phyloP scores from a whole-genome alignment of 2,888 invertebrate genomes.

The Podabrus alpinus region DNA sequence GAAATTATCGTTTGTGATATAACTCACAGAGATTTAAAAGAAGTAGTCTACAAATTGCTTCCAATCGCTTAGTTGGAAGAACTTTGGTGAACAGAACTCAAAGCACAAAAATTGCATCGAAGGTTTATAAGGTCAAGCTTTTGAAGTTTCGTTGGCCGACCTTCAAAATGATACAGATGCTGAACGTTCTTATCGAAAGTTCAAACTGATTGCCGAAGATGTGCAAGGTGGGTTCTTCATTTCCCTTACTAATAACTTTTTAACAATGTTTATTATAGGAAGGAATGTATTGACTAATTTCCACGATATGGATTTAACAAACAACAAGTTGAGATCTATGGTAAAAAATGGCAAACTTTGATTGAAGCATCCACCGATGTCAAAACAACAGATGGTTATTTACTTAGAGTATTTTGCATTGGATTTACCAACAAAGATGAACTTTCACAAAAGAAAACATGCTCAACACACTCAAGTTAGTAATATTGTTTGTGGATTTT shows the following conservation, averaged over 20 bases:
- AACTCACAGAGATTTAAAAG: constrained; percentile 86
- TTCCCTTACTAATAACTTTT: too few species aligned
- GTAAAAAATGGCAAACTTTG: constrained; percentile 99
- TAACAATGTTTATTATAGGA: constrained; percentile 42
- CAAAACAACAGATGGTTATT: constrained; percentile 96
- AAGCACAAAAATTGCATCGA: constrained; percentile 94
- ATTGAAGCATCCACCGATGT: constrained; percentile 98
- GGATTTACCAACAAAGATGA: constrained; percentile 98
- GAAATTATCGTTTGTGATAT: constrained; percentile 94
- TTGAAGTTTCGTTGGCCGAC: constrained; percentile 97
- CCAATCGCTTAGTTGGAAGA: constrained; percentile 97
- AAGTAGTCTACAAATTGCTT: constrained; percentile 94
- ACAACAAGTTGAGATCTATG: constrained; percentile 98
- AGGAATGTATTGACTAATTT: constrained; percentile 97
- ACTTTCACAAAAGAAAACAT: constrained; percentile 94
- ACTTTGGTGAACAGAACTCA: constrained; percentile 98
- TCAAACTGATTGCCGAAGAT: constrained; percentile 96
- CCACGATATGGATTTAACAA: constrained; percentile 99
- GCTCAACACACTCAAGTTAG: constrained; percentile 95
- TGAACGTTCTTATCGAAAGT: constrained; percentile 97
- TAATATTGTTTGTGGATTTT: constrained; percentile 4
- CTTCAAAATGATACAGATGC: constrained; percentile 95
- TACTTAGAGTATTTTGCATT: constrained; percentile 96
- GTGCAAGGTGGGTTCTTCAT: constrained; percentile 72
- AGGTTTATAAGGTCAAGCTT: constrained; percentile 95